Base-by-base conservation (phyloP, 2,113 vertebrate genomes). In the Antechinus flavipes region DNA sequence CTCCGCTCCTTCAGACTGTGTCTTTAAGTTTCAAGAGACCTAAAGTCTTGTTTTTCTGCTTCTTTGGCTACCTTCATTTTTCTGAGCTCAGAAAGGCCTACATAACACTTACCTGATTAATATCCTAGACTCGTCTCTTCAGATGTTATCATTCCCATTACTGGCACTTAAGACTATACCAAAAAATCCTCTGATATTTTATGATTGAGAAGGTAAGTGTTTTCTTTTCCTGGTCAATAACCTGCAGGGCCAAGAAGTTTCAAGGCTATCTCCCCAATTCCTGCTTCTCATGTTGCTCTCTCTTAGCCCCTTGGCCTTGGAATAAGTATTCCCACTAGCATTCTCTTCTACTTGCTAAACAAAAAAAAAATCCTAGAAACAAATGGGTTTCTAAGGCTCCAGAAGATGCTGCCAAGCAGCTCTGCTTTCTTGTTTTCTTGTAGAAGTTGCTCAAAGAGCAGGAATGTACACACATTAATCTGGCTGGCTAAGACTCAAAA, bases 401-500 rank as follows among this genome's bases (percentile, higher is more conserved):
- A 52, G 25, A 91, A 94, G 47, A 53, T 68, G 25, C 61, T 68
- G 54, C 35, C 93, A 10, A 52, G 11, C 30, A 97, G 89, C 90
- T 30, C 58, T 52, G 93, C n/a, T 90, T 90, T 97, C 58, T 93
- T 90, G 8, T 91, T 92, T 54, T 54, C 56, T 95, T 61, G 91
- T 94, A n/a, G n/a, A 42, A 52, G 90, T 91, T 93, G 84, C 54
- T 95, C 30, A 94, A 95, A 94, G 93, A 84, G 92, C 19, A 93
- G 61, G 2, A 49, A 91, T 61, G 46, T 93, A 91, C 46, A 8
- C 50, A 19, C 50, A 90, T 91, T 93, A 42, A 84, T n/a, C n/a
- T 23, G 19, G 68, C 19, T 84, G 68, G 68, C 8, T 6, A 14
- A 19, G 68, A 6, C n/a, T 22, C 30, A 76, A n/a, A 42, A 84